Conservation (phyloP, 1,140 invertebrate species). For the Brachionus paranguensis region DNA sequence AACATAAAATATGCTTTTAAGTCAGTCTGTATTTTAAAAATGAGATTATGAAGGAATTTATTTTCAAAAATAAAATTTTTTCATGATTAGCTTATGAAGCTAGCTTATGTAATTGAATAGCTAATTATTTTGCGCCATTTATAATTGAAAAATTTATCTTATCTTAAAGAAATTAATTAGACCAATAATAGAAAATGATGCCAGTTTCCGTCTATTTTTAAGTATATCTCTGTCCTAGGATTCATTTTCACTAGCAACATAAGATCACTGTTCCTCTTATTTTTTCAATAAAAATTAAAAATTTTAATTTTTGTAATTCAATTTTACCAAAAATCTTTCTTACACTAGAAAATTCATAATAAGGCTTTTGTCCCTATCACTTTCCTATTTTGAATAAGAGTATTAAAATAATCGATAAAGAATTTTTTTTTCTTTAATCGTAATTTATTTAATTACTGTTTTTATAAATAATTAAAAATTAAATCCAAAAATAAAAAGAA, state of each 20-base stretch:
- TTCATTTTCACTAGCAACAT: not conserved
- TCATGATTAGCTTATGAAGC: not conserved
- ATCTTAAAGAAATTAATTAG: not conserved
- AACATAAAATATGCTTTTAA: not conserved
- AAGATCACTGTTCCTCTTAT: not conserved
- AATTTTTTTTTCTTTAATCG: not conserved
- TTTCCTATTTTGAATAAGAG: not conserved
- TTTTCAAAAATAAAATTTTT: not conserved
- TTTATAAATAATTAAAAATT: not conserved
- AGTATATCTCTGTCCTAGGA: not conserved
- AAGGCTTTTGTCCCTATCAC: not conserved
- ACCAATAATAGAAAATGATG: not conserved
- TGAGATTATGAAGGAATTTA: not conserved
- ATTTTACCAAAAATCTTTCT: not conserved
- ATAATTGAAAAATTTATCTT: not conserved
- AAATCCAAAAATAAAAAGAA: not conserved
- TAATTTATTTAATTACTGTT: not conserved
- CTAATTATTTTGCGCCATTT: not conserved
- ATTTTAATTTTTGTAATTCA: not conserved
- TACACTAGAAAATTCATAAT: not conserved
- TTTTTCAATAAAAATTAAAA: not conserved
- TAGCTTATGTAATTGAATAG: not conserved
- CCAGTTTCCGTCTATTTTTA: not conserved
- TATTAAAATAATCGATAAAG: not conserved
- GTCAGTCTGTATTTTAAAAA: not conserved